phyloP scores from a whole-genome alignment of 2,888 invertebrate genomes.

The Sepioteuthis lessoniana region DNA sequence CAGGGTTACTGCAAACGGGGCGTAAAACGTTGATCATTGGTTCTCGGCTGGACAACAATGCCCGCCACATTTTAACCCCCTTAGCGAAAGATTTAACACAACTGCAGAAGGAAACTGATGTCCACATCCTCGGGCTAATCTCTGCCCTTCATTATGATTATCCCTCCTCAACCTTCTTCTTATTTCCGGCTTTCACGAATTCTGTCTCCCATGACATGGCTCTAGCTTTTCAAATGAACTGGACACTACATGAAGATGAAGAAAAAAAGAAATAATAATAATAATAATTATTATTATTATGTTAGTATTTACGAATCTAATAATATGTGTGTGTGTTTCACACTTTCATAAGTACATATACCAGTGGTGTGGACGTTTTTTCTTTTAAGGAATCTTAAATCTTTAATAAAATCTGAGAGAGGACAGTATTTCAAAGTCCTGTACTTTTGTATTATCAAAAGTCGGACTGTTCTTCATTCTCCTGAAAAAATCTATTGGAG shows the following conservation, averaged over 20 bases:
- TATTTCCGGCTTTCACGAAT: not conserved
- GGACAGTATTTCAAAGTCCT: no score
- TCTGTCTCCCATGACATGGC: not conserved
- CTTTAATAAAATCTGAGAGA: no score
- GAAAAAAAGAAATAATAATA: not conserved
- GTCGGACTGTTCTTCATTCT: no score
- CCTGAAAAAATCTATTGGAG: no score
- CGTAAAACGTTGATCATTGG: not conserved
- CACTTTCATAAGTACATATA: no score
- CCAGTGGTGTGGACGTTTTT: no score
- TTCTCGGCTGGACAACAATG: slow-evolving; percentile 17
- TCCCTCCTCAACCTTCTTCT: not conserved
- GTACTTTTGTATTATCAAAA: no score
- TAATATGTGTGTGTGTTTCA: no score
- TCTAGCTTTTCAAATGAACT: not conserved
- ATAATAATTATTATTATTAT: not conserved
- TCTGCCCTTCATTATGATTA: not conserved
- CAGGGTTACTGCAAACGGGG: not conserved
- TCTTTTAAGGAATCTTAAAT: no score
- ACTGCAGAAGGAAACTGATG: not conserved
- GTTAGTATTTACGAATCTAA: no score
- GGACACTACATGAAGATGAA: not conserved
- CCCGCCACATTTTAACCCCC: not conserved
- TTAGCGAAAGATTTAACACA: not conserved
- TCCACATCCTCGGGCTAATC: not conserved